These are phyloP conservation scores for Apantesis nais DNA, from an alignment of 2,888 invertebrate genomes.

Conservation along the genomic window DNA sequence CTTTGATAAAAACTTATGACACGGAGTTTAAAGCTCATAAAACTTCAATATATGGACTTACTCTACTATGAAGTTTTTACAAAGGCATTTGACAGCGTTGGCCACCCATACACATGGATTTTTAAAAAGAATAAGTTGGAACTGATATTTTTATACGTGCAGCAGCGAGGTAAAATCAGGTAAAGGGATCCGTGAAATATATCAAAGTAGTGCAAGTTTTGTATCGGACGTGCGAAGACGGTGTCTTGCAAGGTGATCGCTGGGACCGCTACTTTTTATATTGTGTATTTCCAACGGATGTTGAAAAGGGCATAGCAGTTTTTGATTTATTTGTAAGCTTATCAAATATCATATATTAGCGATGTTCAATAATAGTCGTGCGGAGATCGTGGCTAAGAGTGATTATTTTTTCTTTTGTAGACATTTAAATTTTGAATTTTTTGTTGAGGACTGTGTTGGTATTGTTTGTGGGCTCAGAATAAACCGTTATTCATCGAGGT, in stretches of 20 bases:
- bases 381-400: not conserved
- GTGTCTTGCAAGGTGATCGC: conserved; percentile 72
- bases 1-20: conserved; percentile 38
- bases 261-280: conserved; percentile 65
- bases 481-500: too few species aligned
- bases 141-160: conserved; percentile 64
- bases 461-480: too few species aligned
- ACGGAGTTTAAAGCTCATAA: conserved; percentile 42
- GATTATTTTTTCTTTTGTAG: not conserved
- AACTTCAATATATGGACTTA: conserved; percentile 38
- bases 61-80: conserved; percentile 49
- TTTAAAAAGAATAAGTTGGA: conserved; percentile 58
- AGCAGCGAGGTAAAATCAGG: conserved; percentile 72
- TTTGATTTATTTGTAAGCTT: conserved; percentile 32
- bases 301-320: conserved; percentile 46
- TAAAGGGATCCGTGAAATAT: conserved; percentile 82
- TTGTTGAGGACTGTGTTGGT: too few species aligned
- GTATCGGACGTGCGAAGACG: conserved; percentile 80
- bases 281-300: conserved; percentile 55
- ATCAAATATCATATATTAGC: conserved; percentile 29
- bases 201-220: conserved; percentile 83
- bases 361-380: not conserved
- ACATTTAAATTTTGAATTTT: too few species aligned
- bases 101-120: conserved; percentile 67
- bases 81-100: conserved; percentile 62